Evolutionary conservation across 2,888 invertebrate genomes (phyloP).

Genomic region (Cataglyphis cursor): DNA sequence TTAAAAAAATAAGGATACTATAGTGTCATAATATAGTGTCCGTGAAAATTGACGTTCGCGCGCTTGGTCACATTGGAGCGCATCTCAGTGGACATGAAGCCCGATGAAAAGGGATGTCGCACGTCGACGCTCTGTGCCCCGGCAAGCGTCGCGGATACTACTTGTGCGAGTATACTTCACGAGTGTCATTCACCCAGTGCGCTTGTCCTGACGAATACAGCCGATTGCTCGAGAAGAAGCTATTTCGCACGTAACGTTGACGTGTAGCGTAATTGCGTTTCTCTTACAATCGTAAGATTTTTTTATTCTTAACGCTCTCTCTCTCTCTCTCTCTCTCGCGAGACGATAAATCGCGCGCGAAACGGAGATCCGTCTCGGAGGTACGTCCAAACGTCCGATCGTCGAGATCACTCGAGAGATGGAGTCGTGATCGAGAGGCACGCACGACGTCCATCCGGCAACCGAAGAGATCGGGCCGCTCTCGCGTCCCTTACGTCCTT

Average conservation of each 20-base stretch:
- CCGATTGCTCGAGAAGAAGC: conserved; percentile 8
- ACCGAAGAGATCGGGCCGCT: conserved; percentile 1
- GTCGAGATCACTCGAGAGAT: conserved; percentile 34
- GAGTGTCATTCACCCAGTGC: conserved; percentile 46
- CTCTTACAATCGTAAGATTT: neutral
- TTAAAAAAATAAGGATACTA: conserved; percentile 15
- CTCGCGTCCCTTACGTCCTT: conserved; percentile 5
- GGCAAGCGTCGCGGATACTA: conserved; percentile 24
- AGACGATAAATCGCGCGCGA: neutral
- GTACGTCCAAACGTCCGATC: neutral
- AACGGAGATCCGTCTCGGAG: neutral
- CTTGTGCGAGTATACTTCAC: conserved; percentile 24
- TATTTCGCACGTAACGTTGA: conserved; percentile 23
- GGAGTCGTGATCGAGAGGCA: conserved; percentile 41
- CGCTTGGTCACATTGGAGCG: conserved; percentile 52
- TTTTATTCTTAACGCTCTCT: neutral
- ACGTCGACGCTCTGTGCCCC: conserved; percentile 33
- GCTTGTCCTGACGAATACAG: conserved; percentile 27
- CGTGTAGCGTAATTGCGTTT: neutral
- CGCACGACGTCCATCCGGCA: neutral
- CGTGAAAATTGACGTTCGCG: conserved; percentile 33
- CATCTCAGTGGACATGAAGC: conserved; percentile 38
- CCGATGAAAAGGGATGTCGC: neutral
- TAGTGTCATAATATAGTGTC: conserved; percentile 22
- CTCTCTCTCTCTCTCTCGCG: neutral